Percentiles rank a stretch among this genome's conserved stretches.
phyloP scores from a whole-genome alignment of 1,140 invertebrate genomes.

The Drosophila athabasca region DNA sequence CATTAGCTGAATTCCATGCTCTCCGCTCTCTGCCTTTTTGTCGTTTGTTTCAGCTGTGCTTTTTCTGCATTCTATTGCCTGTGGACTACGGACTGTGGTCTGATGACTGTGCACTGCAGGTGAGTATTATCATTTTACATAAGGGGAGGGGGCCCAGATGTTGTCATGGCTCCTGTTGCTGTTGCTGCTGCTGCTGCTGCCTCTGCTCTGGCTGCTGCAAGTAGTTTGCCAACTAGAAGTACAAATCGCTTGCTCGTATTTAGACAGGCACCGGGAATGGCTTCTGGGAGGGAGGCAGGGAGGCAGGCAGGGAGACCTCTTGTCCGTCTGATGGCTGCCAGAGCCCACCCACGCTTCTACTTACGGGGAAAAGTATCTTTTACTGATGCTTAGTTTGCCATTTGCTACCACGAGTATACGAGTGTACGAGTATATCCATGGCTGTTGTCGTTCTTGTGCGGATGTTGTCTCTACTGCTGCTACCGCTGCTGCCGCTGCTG shows the following conservation, averaged over 20 bases:
- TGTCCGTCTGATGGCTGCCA: background rate
- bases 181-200: constrained; percentile 18
- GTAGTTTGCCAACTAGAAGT: constrained; percentile 34
- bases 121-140: constrained; percentile 42
- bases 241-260: constrained; percentile 39
- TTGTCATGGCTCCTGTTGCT: constrained; percentile 33
- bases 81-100: background rate
- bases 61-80: background rate
- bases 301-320: background rate
- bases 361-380: constrained; percentile 70
- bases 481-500: constrained; percentile 8
- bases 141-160: constrained; percentile 11
- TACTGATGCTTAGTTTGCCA: constrained; percentile 72
- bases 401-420: constrained; percentile 28
- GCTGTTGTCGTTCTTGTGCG: constrained; percentile 19
- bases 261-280: constrained; percentile 34
- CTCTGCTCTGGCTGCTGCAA: too few species aligned
- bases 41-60: background rate
- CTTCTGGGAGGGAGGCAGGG: background rate
- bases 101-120: background rate
- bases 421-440: constrained; percentile 2
- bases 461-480: constrained; percentile 29
- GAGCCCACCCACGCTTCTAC: constrained; percentile 67
- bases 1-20: constrained; percentile 22
- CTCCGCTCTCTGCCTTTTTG: background rate